Conservation (phyloP, 1,140 invertebrate species). For the Drosophila kikkawai region DNA sequence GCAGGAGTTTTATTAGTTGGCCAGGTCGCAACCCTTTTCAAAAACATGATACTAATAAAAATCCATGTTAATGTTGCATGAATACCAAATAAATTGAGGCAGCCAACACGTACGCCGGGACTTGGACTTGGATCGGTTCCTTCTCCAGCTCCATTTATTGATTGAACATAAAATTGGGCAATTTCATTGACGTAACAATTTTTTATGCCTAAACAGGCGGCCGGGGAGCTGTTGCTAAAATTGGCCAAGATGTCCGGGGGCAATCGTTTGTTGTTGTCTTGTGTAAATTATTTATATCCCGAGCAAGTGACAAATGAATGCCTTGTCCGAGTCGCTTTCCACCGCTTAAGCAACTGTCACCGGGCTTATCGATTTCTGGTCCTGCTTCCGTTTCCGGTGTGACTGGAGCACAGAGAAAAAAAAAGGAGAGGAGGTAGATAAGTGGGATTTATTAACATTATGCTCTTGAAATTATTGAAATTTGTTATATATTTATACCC, state of each 20-base stretch:
- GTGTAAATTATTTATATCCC: conserved; percentile 73
- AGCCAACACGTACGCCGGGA: conserved; percentile 65
- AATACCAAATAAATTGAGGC: conserved; percentile 83
- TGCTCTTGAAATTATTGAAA: too few relatives aligned
- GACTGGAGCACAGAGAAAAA: background rate
- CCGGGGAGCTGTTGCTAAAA: conserved; percentile 60
- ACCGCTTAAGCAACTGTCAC: conserved; percentile 67
- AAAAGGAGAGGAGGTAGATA: too few relatives aligned
- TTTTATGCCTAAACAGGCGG: conserved; percentile 60
- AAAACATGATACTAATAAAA: conserved; percentile 84
- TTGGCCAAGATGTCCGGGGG: conserved; percentile 25
- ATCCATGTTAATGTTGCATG: conserved; percentile 84
- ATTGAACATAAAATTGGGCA: conserved; percentile 82
- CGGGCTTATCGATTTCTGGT: conserved; percentile 20
- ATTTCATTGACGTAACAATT: conserved; percentile 77
- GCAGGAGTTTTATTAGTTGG: conserved; percentile 57
- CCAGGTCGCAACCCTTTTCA: conserved; percentile 71
- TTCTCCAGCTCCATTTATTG: conserved; percentile 67
- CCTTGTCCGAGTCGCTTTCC: conserved; percentile 32
- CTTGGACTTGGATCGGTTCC: background rate
- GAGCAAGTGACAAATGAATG: conserved; percentile 75
- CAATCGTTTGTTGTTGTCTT: conserved; percentile 44
- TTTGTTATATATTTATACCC: too few relatives aligned
- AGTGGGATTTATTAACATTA: too few relatives aligned
- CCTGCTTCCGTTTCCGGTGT: conserved; percentile 2